Percentiles rank a stretch among this genome's conserved stretches.
These are phyloP conservation scores for Drosophila yooni DNA, from an alignment of 2,888 invertebrate species.

Conservation along the genomic window DNA sequence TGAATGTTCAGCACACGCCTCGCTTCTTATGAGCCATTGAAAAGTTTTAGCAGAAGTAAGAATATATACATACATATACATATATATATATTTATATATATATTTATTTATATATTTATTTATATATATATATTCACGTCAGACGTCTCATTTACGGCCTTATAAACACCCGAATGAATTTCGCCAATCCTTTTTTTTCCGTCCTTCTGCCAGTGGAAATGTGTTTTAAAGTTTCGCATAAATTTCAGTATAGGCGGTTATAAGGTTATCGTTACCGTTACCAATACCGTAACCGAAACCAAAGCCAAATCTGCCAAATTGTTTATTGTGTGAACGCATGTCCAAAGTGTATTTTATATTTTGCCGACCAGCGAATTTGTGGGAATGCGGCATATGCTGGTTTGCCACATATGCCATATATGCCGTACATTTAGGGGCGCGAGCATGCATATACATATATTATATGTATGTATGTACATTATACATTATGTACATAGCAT, in stretches of 20 bases:
- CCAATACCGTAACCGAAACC: conserved; percentile 11
- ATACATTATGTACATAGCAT: conserved; percentile 22
- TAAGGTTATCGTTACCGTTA: conserved; percentile 7
- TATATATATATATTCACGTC: conserved; percentile 38
- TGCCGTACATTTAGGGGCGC: background rate
- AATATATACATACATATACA: background rate
- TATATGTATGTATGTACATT: conserved; percentile 13
- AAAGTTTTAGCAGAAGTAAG: conserved; percentile 4
- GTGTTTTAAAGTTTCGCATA: conserved; percentile 65
- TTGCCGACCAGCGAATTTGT: conserved; percentile 33
- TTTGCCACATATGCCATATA: conserved; percentile 7
- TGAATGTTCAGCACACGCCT: conserved; percentile 36
- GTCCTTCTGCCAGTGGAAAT: conserved; percentile 54
- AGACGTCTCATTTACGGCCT: conserved; percentile 70
- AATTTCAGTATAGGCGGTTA: conserved; percentile 50
- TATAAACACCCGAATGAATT: conserved; percentile 62
- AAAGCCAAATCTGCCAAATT: conserved; percentile 35
- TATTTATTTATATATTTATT: background rate
- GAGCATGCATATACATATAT: background rate
- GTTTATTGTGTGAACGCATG: conserved; percentile 46
- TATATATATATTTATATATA: background rate
- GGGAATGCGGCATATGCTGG: conserved; percentile 59
- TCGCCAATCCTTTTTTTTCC: conserved; percentile 37
- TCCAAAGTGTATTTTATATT: conserved; percentile 49
- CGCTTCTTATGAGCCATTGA: conserved; percentile 37